Conservation (phyloP, 2,113 vertebrate species). For the Chloropsis hardwickii region DNA sequence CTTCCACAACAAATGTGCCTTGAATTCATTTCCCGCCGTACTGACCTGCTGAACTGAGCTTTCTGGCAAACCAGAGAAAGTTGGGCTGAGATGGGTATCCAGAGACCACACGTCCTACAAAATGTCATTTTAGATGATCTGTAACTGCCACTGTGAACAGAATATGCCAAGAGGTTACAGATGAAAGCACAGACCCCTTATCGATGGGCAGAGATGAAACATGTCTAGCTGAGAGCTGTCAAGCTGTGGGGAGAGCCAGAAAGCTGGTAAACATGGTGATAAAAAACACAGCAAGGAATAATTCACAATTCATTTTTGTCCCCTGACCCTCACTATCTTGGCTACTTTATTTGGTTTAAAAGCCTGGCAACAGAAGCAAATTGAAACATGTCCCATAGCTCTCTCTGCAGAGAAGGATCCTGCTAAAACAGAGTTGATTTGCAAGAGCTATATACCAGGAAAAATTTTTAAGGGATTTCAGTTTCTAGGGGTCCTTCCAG, state of each 20-base stretch:
- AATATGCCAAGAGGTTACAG: background rate
- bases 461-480: background rate
- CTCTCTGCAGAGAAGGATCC: background rate
- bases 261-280: background rate
- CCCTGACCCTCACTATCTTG: background rate
- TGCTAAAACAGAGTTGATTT: background rate
- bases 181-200: background rate
- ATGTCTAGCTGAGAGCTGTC: background rate
- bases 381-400: background rate
- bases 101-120: background rate
- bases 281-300: background rate
- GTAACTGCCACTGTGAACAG: conserved; percentile 35
- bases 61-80: background rate
- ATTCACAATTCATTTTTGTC: background rate
- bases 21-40: background rate
- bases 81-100: background rate
- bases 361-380: background rate
- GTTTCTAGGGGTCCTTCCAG: background rate
- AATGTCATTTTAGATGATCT: conserved; percentile 33
- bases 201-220: background rate
- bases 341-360: background rate
- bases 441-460: background rate
- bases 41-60: conserved; percentile 30
- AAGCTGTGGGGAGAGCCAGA: background rate
- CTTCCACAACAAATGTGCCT: background rate